phyloP scores from a whole-genome alignment of 2,888 invertebrate genomes.

The Willowsia nigromaculata region DNA sequence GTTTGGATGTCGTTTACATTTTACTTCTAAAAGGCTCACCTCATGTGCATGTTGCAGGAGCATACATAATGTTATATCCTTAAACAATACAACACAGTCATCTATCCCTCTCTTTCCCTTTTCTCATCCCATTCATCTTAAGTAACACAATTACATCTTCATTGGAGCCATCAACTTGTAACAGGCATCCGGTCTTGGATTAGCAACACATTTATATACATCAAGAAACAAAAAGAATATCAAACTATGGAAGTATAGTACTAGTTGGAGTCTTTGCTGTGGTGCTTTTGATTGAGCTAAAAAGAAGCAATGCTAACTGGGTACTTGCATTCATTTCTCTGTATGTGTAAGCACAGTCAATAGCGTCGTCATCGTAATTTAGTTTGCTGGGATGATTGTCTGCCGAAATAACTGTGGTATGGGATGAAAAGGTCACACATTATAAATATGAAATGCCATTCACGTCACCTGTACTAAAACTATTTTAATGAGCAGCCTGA shows the following conservation, averaged over 20 bases:
- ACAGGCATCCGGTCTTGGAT: conserved; percentile 61
- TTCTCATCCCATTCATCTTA: conserved; percentile 1
- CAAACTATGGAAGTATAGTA: no score
- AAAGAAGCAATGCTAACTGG: conserved; percentile 3
- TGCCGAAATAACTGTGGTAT: not conserved
- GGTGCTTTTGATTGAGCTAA: not conserved
- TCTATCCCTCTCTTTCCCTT: conserved; percentile 5
- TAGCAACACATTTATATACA: not conserved
- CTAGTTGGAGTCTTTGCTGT: no score
- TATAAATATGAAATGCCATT: conserved; percentile 29
- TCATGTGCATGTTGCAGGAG: conserved; percentile 43
- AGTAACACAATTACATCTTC: conserved; percentile 64
- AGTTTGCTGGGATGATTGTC: not conserved
- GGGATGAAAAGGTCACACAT: conserved; percentile 26
- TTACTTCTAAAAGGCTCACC: conserved; percentile 54
- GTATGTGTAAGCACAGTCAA: not conserved
- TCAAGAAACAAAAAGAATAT: not conserved
- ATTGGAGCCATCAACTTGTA: conserved; percentile 67
- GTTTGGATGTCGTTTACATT: conserved; percentile 61
- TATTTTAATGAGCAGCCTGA: conserved; percentile 25
- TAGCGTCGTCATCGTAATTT: not conserved
- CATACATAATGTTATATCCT: conserved; percentile 7
- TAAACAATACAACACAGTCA: not conserved
- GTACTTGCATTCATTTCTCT: not conserved
- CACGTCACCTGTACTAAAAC: conserved; percentile 15